These are phyloP conservation scores for Antechinus flavipes DNA, from an alignment of 2,113 vertebrate species.

Conservation along the genomic window DNA sequence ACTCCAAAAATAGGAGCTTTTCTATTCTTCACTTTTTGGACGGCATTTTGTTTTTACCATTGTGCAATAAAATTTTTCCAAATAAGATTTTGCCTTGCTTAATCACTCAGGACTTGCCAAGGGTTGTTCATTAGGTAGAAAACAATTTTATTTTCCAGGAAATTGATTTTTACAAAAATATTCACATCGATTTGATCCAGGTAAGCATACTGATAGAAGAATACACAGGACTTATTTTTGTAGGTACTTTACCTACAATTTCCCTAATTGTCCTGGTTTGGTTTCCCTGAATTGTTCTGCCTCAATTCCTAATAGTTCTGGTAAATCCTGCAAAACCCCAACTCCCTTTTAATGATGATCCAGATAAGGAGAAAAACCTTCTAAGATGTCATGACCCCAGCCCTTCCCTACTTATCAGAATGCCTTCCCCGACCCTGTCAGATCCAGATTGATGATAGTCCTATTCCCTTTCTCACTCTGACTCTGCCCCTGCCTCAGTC, in stretches of 20 bases:
- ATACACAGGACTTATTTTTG: background rate
- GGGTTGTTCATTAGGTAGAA: conserved; percentile 54
- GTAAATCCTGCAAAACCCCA: no score
- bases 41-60: conserved; percentile 47
- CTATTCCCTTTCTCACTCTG: no score
- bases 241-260: background rate
- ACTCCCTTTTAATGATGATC: no score
- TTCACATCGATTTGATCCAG: conserved; percentile 54
- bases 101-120: conserved; percentile 53
- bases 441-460: no score
- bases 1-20: background rate
- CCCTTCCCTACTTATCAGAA: no score
- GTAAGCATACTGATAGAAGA: conserved; percentile 37
- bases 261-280: no score
- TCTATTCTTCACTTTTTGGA: conserved; percentile 48
- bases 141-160: conserved; percentile 65
- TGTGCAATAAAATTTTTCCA: conserved; percentile 18
- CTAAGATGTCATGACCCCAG: no score
- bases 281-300: no score
- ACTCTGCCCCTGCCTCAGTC: no score
- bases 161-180: conserved; percentile 62
- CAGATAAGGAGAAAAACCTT: no score
- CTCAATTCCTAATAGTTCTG: no score
- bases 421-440: no score
- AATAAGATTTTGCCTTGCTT: conserved; percentile 48